Evolutionary conservation across 1,140 invertebrate species (phyloP).

Genomic region (Reticulitermes speratus): DNA sequence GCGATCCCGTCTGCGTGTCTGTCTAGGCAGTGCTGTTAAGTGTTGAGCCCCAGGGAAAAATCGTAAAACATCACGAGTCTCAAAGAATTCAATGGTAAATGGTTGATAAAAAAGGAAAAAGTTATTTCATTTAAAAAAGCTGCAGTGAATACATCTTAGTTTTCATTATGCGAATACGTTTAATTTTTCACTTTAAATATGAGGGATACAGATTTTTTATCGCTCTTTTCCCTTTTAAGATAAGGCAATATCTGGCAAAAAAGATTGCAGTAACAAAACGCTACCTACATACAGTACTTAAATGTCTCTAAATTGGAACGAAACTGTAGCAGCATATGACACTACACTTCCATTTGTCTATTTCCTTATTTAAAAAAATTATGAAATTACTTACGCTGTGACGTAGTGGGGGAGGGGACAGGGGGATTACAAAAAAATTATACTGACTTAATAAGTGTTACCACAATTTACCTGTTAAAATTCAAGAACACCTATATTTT

Average conservation of each 20-base stretch:
- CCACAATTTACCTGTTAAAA: not conserved
- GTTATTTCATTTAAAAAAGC: constrained; percentile 2
- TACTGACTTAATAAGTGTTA: constrained; percentile 12
- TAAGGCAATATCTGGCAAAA: constrained; percentile 16
- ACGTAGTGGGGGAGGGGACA: not conserved
- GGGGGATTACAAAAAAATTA: not conserved
- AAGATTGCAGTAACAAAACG: not conserved
- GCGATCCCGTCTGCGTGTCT: not conserved
- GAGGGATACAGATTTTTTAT: constrained; percentile 6
- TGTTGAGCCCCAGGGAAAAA: not conserved
- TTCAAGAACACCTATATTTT: constrained; percentile 1
- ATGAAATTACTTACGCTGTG: not conserved
- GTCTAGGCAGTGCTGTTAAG: constrained; percentile 4
- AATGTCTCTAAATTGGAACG: constrained; percentile 15
- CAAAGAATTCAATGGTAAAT: constrained; percentile 14
- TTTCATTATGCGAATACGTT: not conserved
- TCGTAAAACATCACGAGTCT: constrained; percentile 6
- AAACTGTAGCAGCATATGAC: constrained; percentile 5
- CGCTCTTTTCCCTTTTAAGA: constrained; percentile 8
- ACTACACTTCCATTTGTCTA: not conserved
- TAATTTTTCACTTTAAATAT: not conserved
- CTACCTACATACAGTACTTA: constrained; percentile 12
- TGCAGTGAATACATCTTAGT: not conserved
- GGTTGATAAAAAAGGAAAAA: constrained; percentile 16
- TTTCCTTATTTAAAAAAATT: not conserved